phyloP scores from a whole-genome alignment of 92 coral and sea anemone genomes.

The Parazoanthus swiftii region DNA sequence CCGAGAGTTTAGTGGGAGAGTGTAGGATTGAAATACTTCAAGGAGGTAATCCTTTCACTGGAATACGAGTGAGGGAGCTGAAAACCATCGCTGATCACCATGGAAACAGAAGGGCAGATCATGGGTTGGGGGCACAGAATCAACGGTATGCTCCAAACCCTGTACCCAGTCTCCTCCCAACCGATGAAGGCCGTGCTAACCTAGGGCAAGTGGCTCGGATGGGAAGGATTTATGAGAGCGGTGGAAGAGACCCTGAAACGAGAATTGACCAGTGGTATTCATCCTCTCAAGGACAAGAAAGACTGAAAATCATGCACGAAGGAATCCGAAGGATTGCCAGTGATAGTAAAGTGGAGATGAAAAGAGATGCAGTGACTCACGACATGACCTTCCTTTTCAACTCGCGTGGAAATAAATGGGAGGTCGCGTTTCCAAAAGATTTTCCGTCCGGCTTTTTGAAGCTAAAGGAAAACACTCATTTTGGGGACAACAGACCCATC shows the following conservation, averaged over 20 bases:
- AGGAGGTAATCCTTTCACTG: slow-evolving; percentile 27
- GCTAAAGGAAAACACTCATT: neutral
- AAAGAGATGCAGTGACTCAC: slow-evolving; percentile 37
- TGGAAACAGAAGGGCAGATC: neutral
- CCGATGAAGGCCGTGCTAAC: neutral
- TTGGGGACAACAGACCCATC: neutral
- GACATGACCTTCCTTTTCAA: slow-evolving; percentile 42
- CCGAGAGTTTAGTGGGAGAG: neutral
- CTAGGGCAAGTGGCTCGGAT: neutral
- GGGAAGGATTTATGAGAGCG: neutral
- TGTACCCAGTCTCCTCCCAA: neutral
- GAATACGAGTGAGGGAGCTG: neutral
- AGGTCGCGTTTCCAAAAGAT: slow-evolving; percentile 16
- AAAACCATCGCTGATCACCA: neutral
- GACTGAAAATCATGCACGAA: slow-evolving; percentile 24
- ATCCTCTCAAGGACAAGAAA: slow-evolving; percentile 31
- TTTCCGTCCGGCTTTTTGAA: slow-evolving; percentile 43
- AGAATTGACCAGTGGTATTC: slow-evolving; percentile 49
- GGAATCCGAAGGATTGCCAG: slow-evolving; percentile 32
- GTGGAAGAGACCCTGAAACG: neutral
- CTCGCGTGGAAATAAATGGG: slow-evolving; percentile 32
- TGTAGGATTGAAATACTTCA: slow-evolving; percentile 8
- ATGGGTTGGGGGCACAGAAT: neutral
- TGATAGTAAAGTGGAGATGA: slow-evolving; percentile 15
- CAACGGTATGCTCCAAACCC: neutral